Evolutionary conservation across 2,888 invertebrate species (phyloP), one percentile per base, ranked within the genome.

Genomic region (Marronus borbonicus): DNA sequence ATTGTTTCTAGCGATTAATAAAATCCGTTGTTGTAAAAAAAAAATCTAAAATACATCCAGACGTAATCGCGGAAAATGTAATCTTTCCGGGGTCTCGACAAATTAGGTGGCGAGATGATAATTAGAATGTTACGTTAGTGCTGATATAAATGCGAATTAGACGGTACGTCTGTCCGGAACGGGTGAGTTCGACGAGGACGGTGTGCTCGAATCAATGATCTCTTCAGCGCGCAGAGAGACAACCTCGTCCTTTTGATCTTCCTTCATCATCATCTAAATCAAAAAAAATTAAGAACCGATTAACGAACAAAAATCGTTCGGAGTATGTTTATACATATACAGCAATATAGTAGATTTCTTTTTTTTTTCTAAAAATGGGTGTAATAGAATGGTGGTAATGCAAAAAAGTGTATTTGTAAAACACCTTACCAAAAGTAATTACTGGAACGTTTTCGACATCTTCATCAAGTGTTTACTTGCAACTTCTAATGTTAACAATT

Each of bases 201-300:
- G 80, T 10, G 81, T 68, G 78, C 80, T 81, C 36, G 82, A 79
- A 55, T 78, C 81, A 28, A 79, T 84, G 50, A 85, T 84, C 77
- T 86, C 84, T 86, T 92, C 92, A 92, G 89, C 91, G 91, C 88
- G 92, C 91, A 88, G 92, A 92, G 82, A 92, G 89, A 88, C 93
- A 93, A 85, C 93, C 92, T 91, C 92, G 90, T 89, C 92, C 91
- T 90, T 92, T 91, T 87, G 91, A 90, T 87, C 89, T 88, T 88
- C 89, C 88, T 86, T 91, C 89, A 90, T 92, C 92, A 89, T 91
- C 91, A 88, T 92, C 92, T 91, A 55, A 58, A 5, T 55, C 8
- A 66, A 36, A 44, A 1, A 17, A 55, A 55, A n/a, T 69, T 24
- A 36, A 70, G 55, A 74, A 14, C 44, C 31, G n/a, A n/a, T 52